phyloP scores from a whole-genome alignment of 2,888 invertebrate genomes.

The Mamestra brassicae region DNA sequence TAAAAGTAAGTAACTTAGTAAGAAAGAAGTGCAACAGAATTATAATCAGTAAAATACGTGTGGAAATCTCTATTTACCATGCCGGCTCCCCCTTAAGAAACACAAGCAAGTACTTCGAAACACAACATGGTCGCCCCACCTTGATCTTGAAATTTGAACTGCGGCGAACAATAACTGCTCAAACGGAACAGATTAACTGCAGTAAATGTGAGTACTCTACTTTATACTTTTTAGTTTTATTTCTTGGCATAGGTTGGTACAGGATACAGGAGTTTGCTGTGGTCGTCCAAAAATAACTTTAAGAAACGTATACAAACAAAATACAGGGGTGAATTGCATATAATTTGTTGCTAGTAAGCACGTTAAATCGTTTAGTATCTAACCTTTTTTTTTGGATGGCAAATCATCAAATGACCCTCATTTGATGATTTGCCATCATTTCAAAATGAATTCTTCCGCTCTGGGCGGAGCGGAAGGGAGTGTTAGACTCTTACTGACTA shows the following conservation, averaged over 20 bases:
- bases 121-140: slow-evolving; percentile 42
- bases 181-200: slow-evolving; percentile 27
- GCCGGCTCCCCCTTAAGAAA: slow-evolving; percentile 51
- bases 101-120: slow-evolving; percentile 27
- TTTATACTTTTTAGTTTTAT: slow-evolving; percentile 6
- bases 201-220: slow-evolving; percentile 9
- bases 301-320: not conserved
- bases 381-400: too few species aligned
- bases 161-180: slow-evolving; percentile 36
- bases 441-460: too few species aligned
- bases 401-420: too few species aligned
- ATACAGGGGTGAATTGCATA: not conserved
- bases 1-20: not conserved
- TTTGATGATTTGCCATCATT: too few species aligned
- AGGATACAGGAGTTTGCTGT: not conserved
- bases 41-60: not conserved
- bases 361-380: too few species aligned
- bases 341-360: too few species aligned
- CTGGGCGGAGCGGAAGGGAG: too few species aligned
- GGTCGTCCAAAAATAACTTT: not conserved
- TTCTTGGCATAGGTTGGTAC: not conserved
- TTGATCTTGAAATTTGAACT: slow-evolving; percentile 67
- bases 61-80: not conserved
- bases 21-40: not conserved
- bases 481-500: too few species aligned